Base-by-base conservation (phyloP, 2,113 vertebrate species). In the Phyllostomus hastatus region DNA sequence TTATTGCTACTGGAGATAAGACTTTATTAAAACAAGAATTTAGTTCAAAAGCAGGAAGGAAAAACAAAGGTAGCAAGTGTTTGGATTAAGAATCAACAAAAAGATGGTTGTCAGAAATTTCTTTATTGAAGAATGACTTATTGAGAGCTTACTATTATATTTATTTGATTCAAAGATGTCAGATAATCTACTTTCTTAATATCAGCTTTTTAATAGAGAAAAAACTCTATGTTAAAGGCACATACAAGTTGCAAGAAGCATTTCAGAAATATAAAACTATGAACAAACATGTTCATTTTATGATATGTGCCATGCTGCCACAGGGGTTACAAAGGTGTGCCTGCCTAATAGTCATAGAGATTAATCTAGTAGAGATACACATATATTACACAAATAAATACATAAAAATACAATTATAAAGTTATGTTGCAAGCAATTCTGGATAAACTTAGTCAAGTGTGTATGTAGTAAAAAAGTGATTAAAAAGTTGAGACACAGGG, bases 21-120 rank as follows among this genome's bases (percentile, higher is more conserved):
- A 94, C 3, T 91, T 91, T 80, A 57, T 88, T 84, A 85, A 94
- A 87, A 70, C 57, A 69, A 95, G 52, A 92, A 88, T 54, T 91
- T 41, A 64, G n/a, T 52, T 91, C 70, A 90, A 78, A 86, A 90
- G 48, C 5, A 73, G 52, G 33, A 90, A 75, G 5, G 43, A 35
- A 92, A 96, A 90, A 61, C 24, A 92, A 94, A 33, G 15, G 50
- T 41, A 91, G 17, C 4, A 88, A 90, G 8, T 72, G 46, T 66
- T 88, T 79, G 14, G 46, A 69, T 75, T 75, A 85, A 91, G 17
- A 93, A 76, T 82, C 41, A 93, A 85, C 14, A 88, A 41, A 72
- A 33, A 67, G 24, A 33, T 41, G 12, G 6, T 50, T 79, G 3
- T 5, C 33, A 69, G 48, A 90, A 87, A 24, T 57, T 89, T 35